phyloP scores from a whole-genome alignment of 1,140 invertebrate genomes.

The Halyomorpha halys region DNA sequence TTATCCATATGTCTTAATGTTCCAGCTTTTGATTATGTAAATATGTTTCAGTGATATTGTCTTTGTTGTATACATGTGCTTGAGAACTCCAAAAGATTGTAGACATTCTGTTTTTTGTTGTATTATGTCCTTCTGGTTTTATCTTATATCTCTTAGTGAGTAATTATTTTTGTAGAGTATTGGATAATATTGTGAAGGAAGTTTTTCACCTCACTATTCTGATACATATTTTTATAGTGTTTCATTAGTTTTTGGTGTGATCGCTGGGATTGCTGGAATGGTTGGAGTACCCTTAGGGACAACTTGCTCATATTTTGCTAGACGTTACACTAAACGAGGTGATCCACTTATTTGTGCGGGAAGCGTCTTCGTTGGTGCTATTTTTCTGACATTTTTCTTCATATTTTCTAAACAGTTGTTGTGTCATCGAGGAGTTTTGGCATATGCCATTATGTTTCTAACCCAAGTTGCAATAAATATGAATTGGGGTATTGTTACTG shows the following conservation, averaged over 20 bases:
- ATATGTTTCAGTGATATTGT: too few relatives aligned
- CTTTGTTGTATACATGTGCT: too few relatives aligned
- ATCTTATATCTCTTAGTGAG: too few relatives aligned
- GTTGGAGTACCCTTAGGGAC: conserved; percentile 85
- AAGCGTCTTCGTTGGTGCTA: conserved; percentile 69
- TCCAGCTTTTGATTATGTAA: too few relatives aligned
- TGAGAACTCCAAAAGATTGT: too few relatives aligned
- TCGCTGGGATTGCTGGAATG: conserved; percentile 84
- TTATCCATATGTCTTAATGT: too few relatives aligned
- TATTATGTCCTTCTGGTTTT: too few relatives aligned
- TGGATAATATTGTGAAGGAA: too few relatives aligned
- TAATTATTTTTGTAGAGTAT: too few relatives aligned
- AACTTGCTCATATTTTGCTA: conserved; percentile 57
- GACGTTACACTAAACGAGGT: conserved; percentile 46
- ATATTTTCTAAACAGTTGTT: conserved; percentile 35
- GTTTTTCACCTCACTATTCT: too few relatives aligned
- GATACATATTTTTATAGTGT: conserved; percentile 70
- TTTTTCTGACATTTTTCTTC: conserved; percentile 58
- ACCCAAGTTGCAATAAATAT: conserved; percentile 71
- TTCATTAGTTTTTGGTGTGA: conserved; percentile 79
- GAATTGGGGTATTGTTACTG: conserved; percentile 95
- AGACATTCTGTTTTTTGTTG: too few relatives aligned
- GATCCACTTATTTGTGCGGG: conserved; percentile 90
- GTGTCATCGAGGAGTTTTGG: conserved; percentile 44
- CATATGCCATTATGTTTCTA: conserved; percentile 69